phyloP scores from a whole-genome alignment of 2,113 vertebrate species.

The Panthera leo region DNA sequence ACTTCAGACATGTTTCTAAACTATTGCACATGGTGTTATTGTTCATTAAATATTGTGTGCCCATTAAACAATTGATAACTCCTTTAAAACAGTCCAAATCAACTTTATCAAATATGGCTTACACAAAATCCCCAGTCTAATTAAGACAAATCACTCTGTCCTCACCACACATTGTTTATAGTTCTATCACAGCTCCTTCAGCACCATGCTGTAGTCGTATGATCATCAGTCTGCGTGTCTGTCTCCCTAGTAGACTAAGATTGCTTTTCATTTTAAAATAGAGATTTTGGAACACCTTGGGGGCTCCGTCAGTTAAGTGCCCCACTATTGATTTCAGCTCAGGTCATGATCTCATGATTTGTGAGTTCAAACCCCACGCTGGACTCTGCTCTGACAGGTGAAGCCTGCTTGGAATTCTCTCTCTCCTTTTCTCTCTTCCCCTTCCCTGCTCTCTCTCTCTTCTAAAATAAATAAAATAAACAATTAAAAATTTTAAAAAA shows the following conservation, averaged over 20 bases:
- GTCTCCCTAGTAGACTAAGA: neutral
- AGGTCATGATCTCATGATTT: too few relatives aligned
- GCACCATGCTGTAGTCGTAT: neutral
- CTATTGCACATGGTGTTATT: neutral
- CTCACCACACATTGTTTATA: neutral
- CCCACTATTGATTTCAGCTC: too few relatives aligned
- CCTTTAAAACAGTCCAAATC: neutral
- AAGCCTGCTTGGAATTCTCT: too few relatives aligned
- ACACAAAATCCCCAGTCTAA: neutral
- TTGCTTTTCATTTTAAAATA: conserved; percentile 4
- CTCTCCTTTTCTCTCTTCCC: too few relatives aligned
- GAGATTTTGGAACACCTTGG: neutral
- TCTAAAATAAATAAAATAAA: too few relatives aligned
- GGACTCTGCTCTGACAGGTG: too few relatives aligned
- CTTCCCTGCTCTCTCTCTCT: too few relatives aligned
- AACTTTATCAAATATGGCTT: neutral
- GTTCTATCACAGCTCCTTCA: neutral
- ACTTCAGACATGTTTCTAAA: neutral
- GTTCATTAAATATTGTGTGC: neutral
- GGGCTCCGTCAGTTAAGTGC: too few relatives aligned
- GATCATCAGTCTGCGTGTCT: neutral
- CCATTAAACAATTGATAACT: neutral
- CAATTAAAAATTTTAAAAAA: too few relatives aligned
- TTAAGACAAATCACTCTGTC: neutral
- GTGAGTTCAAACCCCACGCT: too few relatives aligned